Percentiles rank a stretch among this genome's conserved stretches.
Conservation (phyloP, 1,140 invertebrate genomes). For the Drosophila pseudoananassae region DNA sequence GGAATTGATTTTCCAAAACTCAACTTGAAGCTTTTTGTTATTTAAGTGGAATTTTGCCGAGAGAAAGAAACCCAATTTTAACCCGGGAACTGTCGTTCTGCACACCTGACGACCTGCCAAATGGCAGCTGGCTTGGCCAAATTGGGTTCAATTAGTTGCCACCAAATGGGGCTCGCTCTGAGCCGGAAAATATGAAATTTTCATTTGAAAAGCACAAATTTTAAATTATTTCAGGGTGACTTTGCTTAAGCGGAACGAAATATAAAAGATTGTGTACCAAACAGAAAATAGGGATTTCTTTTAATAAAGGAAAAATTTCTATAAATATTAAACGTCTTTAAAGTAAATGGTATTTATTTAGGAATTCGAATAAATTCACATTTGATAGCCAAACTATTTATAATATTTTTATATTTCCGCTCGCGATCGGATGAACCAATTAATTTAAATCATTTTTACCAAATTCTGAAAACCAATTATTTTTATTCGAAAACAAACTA, state of each 20-base stretch:
- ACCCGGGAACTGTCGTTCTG: conserved; percentile 49
- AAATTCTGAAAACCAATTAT: conserved; percentile 16
- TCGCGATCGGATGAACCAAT: background rate
- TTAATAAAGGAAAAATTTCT: background rate
- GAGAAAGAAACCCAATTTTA: conserved; percentile 32
- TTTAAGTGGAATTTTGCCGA: conserved; percentile 47
- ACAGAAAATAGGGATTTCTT: no score
- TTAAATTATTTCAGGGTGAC: conserved; percentile 14
- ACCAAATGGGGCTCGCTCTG: conserved; percentile 17
- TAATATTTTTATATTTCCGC: conserved; percentile 2
- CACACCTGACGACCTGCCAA: conserved; percentile 59
- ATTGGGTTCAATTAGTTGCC: conserved; percentile 45
- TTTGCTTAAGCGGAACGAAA: background rate
- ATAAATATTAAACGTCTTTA: background rate
- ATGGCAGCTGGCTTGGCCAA: conserved; percentile 28
- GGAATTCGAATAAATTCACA: background rate
- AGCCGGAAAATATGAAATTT: conserved; percentile 12
- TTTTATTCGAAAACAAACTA: background rate
- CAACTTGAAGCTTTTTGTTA: conserved; percentile 40
- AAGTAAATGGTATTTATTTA: background rate
- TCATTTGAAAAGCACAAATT: conserved; percentile 17
- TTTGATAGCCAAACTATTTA: background rate
- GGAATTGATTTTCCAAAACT: conserved; percentile 61
- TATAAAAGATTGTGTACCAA: background rate
- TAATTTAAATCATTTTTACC: conserved; percentile 1